Base-by-base conservation (phyloP, 1,140 invertebrate genomes). In the Oppia nitens region DNA sequence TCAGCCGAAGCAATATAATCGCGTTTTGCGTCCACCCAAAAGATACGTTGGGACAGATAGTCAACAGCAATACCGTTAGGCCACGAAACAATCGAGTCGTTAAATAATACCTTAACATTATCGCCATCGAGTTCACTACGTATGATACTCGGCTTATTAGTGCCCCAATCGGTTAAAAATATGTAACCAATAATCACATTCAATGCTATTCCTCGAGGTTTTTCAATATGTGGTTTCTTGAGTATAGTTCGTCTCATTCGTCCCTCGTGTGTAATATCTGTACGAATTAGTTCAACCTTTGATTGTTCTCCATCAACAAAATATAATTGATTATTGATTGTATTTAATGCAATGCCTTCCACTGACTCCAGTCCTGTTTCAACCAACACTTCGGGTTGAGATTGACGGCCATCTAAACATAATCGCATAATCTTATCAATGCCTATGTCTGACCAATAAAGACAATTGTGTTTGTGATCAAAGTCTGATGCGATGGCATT, bases 141-240 rank as follows among this genome's bases (percentile, higher is more conserved):
- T 29, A 85, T 86, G 20, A 96, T 83, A 0, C 82, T 64, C 25
- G 74, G 74, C 57, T 72, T 66, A 14, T 75, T 76, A 23, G 80
- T 77, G 20, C 87, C 84, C 90, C 91, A 95, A 70, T 96, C 91
- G 0, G 88, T 91, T 86, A 89, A 90, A 67, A 88, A 93, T 66
- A 94, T 74, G 64, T 83, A 87, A 17, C 75, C 74, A 59, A 53
- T 40, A 21, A 54, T 29, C 56, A 90, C 88, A 76, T 95, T 86
- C 0, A 93, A 77, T 0, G 85, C 86, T 53, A 96, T 86, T 6
- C 87, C 88, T 64, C 89, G 72, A 0, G 90, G 88, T 66, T 87
- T 88, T 29, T 81, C 80, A 47, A 91, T 70, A 64, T 75, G 76
- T 48, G 77, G 79, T 0, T 76, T 73, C n/a, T 79, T 79, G 3